A percentile compares a stretch with the other conserved stretches of the same genome.
phyloP scores from a whole-genome alignment of 2,113 vertebrate species.

The Octodon degus region DNA sequence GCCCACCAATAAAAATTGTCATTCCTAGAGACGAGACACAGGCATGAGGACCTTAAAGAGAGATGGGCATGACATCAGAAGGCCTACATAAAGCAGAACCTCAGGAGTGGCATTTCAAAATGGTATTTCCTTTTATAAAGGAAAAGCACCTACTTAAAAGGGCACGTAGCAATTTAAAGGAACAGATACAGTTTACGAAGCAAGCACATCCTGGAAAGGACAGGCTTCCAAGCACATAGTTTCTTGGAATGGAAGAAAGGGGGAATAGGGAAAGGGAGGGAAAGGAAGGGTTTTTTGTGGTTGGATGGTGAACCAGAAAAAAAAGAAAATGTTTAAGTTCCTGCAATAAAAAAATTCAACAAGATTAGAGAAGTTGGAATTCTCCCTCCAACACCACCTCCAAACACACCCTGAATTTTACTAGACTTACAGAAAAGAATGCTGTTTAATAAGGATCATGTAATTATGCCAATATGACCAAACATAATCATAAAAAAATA shows the following conservation, averaged over 20 bases:
- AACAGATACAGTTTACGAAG: background rate
- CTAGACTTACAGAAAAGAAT: background rate
- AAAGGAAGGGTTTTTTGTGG: background rate
- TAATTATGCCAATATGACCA: background rate
- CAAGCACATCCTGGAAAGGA: background rate
- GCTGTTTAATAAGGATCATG: background rate
- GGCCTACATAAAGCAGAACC: background rate
- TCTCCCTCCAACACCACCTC: background rate
- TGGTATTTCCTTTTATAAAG: background rate
- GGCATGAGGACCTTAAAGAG: background rate
- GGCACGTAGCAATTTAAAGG: background rate
- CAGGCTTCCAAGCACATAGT: background rate
- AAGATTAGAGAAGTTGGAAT: background rate
- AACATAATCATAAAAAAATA: background rate
- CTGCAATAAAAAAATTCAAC: background rate
- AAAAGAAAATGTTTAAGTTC: background rate
- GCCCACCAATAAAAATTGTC: background rate
- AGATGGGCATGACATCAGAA: background rate
- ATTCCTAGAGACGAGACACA: background rate
- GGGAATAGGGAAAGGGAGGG: too few relatives aligned
- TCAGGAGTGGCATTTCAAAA: background rate
- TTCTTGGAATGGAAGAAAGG: background rate
- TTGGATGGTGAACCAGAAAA: background rate
- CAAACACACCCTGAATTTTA: slow-evolving; percentile 14
- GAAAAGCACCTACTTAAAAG: background rate